Conservation (phyloP, 2,113 vertebrate species). For the Boleophthalmus pectinirostris region DNA sequence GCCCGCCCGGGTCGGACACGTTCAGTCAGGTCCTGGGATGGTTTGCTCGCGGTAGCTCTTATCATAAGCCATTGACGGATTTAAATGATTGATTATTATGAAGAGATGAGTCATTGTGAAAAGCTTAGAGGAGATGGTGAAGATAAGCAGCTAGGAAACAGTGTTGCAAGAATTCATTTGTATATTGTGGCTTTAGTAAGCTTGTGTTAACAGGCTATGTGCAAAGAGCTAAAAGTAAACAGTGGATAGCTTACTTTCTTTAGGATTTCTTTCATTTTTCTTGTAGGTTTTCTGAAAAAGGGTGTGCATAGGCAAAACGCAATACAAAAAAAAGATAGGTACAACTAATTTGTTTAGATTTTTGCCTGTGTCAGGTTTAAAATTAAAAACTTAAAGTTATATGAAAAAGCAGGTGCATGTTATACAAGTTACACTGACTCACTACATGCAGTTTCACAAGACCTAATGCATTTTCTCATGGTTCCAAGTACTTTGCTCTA, state of each 20-base stretch:
- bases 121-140: slow-evolving; percentile 22
- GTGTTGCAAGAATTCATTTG: slow-evolving; percentile 43
- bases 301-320: no score
- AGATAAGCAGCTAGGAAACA: slow-evolving; percentile 39
- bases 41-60: slow-evolving; percentile 44
- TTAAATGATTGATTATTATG: slow-evolving; percentile 49
- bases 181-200: slow-evolving; percentile 28
- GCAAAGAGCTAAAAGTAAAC: slow-evolving; percentile 22
- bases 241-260: slow-evolving; percentile 23
- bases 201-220: slow-evolving; percentile 30
- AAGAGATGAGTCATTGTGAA: slow-evolving; percentile 45
- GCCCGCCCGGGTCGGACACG: slow-evolving; percentile 38
- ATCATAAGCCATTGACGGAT: slow-evolving; percentile 60
- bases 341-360: no score
- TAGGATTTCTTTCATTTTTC: neutral
- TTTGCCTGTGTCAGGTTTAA: neutral
- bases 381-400: neutral
- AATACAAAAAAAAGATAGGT: no score
- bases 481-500: neutral
- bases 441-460: neutral
- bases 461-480: neutral
- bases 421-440: no score
- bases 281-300: no score
- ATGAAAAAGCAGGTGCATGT: no score
- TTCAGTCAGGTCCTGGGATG: slow-evolving; percentile 53